Percentiles rank a stretch among this genome's conserved stretches.
Conservation (phyloP, 2,797 vertebrate genomes). For the Syngnathus acus region DNA sequence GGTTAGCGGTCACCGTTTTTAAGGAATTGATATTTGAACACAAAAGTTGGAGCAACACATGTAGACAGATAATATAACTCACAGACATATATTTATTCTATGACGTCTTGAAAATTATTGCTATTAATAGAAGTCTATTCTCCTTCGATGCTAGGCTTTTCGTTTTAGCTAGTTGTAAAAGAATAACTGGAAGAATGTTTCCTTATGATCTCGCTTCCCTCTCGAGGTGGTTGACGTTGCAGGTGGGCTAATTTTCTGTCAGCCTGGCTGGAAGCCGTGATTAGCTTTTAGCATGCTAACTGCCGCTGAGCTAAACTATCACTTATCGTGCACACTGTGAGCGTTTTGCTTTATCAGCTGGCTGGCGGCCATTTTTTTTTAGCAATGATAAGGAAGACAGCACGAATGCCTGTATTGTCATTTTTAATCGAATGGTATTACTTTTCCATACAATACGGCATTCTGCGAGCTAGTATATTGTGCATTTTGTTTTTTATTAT, state of each 20-base stretch:
- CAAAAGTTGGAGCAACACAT: too few species aligned
- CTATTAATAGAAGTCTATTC: too few species aligned
- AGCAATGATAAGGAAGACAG: slow-evolving; percentile 16
- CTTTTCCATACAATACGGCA: slow-evolving; percentile 21
- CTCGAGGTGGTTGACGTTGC: too few species aligned
- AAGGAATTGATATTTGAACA: too few species aligned
- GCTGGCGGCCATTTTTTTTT: slow-evolving; percentile 12
- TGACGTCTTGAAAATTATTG: too few species aligned
- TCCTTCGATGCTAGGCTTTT: too few species aligned
- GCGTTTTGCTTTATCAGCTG: slow-evolving; percentile 11
- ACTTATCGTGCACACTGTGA: neutral
- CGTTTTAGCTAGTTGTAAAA: too few species aligned
- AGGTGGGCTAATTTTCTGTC: neutral
- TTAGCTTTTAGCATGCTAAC: neutral
- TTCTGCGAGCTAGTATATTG: slow-evolving; percentile 27
- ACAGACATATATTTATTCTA: too few species aligned
- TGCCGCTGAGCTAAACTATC: slow-evolving; percentile 2
- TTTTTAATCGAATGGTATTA: slow-evolving; percentile 32
- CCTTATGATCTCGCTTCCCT: too few species aligned
- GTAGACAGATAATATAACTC: too few species aligned
- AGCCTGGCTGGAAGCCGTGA: neutral
- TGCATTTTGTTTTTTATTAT: slow-evolving; percentile 33
- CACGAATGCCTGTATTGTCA: slow-evolving; percentile 8
- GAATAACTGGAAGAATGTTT: too few species aligned
- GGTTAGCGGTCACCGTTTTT: too few species aligned